These are phyloP conservation scores for Brachyptera putata DNA, from an alignment of 2,888 invertebrate species.

Conservation along the genomic window DNA sequence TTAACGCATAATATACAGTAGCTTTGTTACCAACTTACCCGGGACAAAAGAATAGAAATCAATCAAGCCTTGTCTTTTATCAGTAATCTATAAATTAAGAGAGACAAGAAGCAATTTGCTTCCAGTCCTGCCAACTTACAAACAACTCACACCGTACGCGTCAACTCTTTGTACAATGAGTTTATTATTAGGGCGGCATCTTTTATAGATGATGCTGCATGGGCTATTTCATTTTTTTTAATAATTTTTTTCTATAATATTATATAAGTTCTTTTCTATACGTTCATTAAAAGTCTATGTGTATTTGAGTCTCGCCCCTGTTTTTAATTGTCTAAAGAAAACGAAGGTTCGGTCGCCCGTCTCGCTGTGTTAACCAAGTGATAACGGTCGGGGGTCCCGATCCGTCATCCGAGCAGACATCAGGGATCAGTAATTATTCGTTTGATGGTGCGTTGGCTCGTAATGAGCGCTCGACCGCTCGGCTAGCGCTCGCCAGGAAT, in stretches of 20 bases:
- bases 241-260: slow-evolving; percentile 5
- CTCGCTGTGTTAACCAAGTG: too few relatives aligned
- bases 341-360: too few relatives aligned
- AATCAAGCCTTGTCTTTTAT: slow-evolving; percentile 5
- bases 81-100: slow-evolving; percentile 19
- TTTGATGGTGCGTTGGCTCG: too few relatives aligned
- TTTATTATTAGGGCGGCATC: slow-evolving; percentile 12
- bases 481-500: neutral
- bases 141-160: neutral
- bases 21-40: slow-evolving; percentile 11
- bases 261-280: too few relatives aligned
- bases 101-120: slow-evolving; percentile 20
- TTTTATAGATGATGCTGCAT: slow-evolving; percentile 7
- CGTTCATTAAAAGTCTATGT: slow-evolving; percentile 17
- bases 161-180: slow-evolving; percentile 6
- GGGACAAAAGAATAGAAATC: neutral
- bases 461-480: neutral
- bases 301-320: neutral
- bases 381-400: too few relatives aligned
- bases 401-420: too few relatives aligned
- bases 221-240: neutral
- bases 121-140: neutral
- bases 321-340: too few relatives aligned
- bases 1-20: slow-evolving; percentile 16
- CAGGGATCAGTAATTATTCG: slow-evolving; percentile 9